Evolutionary conservation across 1,140 invertebrate genomes (phyloP), one percentile per base, ranked within the genome.

Genomic region (Geopemphigus sp.): DNA sequence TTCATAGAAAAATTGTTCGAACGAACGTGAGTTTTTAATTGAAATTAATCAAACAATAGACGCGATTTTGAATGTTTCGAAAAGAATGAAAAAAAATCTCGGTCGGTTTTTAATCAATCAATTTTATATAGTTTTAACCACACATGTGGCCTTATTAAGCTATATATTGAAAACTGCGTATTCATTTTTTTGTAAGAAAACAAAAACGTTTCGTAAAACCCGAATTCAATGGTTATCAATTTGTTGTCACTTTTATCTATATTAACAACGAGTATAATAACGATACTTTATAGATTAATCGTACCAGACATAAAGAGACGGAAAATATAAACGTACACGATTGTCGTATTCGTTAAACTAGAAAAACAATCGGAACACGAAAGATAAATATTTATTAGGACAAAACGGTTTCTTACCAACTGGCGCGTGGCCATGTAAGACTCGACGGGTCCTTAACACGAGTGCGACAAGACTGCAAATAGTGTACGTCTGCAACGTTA

Each of bases 1-100:
- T 5, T 45, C 11, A 45, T 45, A n/a, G n/a, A n/a, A n/a, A n/a
- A n/a, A n/a, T n/a, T n/a, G n/a, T n/a, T 56, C 54, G 0, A 39
- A 66, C 45, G n/a, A 66, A 66, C n/a, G n/a, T 12, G 32, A 32
- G 19, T 45, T 68, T 57, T 68, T 47, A 47, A 68, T 68, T 68
- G 6, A 19, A 24, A 68, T 68, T 47, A 24, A 47, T 68, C 12
- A 47, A 68, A 68, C 45, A 68, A 68, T 68, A 39, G 15, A 24
- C 47, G 47, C 1, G 5, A 68, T 26, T 50, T 68, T 19, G 22
- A 68, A 47, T 29, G 39, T 45, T 68, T 24, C 47, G 5, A 26
- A 26, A 68, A 50, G 5, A 68, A 68, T 68, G 10, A 50, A 68
- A 32, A 19, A 66, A 50, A 39, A 3, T 39, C 45, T 26, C 66